Evolutionary conservation across 2,113 vertebrate genomes (phyloP).

Genomic region (Hyaena hyaena): DNA sequence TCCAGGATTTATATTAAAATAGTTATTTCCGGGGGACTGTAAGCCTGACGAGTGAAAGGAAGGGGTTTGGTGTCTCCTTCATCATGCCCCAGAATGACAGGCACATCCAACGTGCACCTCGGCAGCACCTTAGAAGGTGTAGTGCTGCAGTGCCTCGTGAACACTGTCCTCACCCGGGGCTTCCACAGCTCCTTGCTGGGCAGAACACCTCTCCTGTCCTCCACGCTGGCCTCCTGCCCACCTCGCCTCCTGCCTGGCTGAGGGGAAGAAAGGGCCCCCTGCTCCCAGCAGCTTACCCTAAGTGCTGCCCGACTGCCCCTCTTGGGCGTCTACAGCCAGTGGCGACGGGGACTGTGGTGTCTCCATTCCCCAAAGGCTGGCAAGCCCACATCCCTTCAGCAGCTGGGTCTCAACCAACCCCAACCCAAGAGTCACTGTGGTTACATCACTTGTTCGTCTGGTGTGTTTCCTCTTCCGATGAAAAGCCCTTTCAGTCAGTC

Average conservation of each 20-base stretch:
- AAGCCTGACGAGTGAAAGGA: neutral
- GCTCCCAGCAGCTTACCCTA: neutral
- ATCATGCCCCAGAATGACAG: neutral
- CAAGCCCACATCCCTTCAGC: neutral
- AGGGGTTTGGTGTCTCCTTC: neutral
- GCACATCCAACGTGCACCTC: no score
- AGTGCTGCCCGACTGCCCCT: neutral
- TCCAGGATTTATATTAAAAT: neutral
- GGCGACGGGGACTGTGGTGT: neutral
- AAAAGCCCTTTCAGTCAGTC: constrained; percentile 47
- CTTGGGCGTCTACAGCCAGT: neutral
- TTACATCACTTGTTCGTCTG: neutral
- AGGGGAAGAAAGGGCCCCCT: neutral
- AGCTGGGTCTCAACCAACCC: constrained; percentile 19
- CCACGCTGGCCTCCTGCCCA: neutral
- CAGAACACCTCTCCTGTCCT: rapidly evolving
- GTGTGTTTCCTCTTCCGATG: constrained; percentile 10
- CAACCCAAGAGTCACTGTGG: neutral
- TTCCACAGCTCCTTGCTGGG: neutral
- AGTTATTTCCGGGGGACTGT: neutral
- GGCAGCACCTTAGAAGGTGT: neutral
- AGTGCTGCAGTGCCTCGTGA: rapidly evolving
- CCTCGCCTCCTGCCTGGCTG: neutral
- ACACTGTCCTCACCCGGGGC: neutral
- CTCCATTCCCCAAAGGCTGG: neutral